Percentiles rank a stretch among this genome's conserved stretches.
phyloP scores from a whole-genome alignment of 1,140 invertebrate species.

The Proctacanthus coquilletti region DNA sequence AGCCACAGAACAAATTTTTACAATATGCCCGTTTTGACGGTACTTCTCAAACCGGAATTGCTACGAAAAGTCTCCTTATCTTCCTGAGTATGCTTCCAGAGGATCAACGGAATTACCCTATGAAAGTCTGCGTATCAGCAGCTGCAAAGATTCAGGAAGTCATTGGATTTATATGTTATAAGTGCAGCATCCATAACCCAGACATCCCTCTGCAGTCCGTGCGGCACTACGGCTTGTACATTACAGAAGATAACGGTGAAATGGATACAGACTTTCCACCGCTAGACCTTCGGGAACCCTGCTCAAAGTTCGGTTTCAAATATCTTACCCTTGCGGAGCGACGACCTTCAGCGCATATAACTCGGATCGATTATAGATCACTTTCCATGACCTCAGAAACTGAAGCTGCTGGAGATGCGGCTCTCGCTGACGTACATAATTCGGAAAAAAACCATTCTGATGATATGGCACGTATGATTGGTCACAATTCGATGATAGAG shows the following conservation, averaged over 20 bases:
- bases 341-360: slow-evolving; percentile 19
- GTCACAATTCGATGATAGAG: slow-evolving; percentile 57
- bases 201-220: slow-evolving; percentile 41
- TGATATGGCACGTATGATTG: slow-evolving; percentile 37
- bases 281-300: slow-evolving; percentile 69
- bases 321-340: slow-evolving; percentile 74
- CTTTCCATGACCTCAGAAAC: slow-evolving; percentile 28
- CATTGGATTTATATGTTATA: slow-evolving; percentile 86
- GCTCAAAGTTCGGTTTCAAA: slow-evolving; percentile 85
- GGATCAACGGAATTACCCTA: slow-evolving; percentile 65
- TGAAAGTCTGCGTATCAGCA: slow-evolving; percentile 62
- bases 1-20: slow-evolving; percentile 70
- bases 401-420: slow-evolving; percentile 15
- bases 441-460: slow-evolving; percentile 16
- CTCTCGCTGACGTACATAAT: slow-evolving; percentile 13
- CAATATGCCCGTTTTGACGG: slow-evolving; percentile 89
- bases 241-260: slow-evolving; percentile 94
- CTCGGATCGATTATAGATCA: slow-evolving; percentile 30
- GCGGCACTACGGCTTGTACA: slow-evolving; percentile 67
- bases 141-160: slow-evolving; percentile 79
- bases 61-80: slow-evolving; percentile 65
- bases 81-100: slow-evolving; percentile 75
- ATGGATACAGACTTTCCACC: slow-evolving; percentile 87
- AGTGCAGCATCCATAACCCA: slow-evolving; percentile 48
- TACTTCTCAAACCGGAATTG: slow-evolving; percentile 57